These are phyloP conservation scores for Cirrhinus mrigala DNA, from an alignment of 2,797 vertebrate genomes.

Conservation along the genomic window DNA sequence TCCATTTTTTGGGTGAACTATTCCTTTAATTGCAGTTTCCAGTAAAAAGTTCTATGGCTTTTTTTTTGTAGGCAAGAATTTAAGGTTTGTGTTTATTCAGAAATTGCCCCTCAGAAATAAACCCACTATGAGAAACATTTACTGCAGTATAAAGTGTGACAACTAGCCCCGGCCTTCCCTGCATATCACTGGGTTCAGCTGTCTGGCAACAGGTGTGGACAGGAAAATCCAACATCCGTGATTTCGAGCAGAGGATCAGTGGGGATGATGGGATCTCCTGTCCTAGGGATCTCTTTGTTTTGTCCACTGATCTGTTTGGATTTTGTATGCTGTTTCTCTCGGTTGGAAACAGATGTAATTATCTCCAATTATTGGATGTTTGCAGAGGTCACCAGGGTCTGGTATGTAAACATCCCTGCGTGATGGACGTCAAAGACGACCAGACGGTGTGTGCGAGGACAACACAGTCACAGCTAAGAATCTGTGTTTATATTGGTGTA, in stretches of 20 bases:
- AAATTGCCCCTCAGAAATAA: neutral
- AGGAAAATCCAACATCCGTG: constrained; percentile 33
- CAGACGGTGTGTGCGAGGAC: constrained; percentile 24
- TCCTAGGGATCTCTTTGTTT: constrained; percentile 48
- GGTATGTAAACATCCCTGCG: constrained; percentile 64
- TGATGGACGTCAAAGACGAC: constrained; percentile 38
- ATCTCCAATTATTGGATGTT: constrained; percentile 68
- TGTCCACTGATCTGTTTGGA: constrained; percentile 37
- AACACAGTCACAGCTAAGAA: constrained; percentile 40
- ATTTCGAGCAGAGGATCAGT: constrained; percentile 15
- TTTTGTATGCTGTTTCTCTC: constrained; percentile 44
- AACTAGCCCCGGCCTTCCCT: constrained; percentile 12
- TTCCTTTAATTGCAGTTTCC: neutral
- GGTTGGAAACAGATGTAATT: constrained; percentile 61
- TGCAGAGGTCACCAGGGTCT: constrained; percentile 40
- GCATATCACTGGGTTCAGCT: constrained; percentile 6
- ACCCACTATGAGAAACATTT: neutral
- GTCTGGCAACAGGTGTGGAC: constrained; percentile 52
- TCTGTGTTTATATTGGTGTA: constrained; percentile 73
- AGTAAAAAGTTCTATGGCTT: neutral
- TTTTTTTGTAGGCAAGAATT: neutral
- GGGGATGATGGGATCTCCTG: constrained; percentile 46
- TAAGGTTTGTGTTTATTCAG: neutral
- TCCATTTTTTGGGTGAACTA: too few species aligned
- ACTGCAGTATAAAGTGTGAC: constrained; percentile 17